Conservation (phyloP, 2,113 vertebrate genomes). For the Channa argus region DNA sequence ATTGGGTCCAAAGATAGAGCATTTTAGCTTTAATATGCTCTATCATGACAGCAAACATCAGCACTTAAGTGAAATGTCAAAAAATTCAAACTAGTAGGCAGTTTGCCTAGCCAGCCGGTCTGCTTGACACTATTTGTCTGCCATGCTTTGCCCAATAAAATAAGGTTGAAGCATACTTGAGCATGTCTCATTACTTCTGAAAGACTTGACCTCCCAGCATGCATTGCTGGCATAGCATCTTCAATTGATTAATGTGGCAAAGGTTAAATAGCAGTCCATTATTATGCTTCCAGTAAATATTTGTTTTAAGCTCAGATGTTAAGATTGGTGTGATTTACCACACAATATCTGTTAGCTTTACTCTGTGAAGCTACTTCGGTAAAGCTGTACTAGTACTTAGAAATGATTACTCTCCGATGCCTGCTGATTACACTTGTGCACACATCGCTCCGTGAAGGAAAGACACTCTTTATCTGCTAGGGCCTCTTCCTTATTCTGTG, state of each 20-base stretch:
- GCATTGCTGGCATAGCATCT: background rate
- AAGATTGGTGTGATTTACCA: background rate
- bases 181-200: background rate
- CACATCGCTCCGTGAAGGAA: background rate
- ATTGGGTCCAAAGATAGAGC: too few relatives aligned
- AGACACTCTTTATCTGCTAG: slow-evolving; percentile 4
- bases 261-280: background rate
- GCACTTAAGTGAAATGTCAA: background rate
- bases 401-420: background rate
- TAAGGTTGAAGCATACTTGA: background rate
- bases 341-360: background rate
- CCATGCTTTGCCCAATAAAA: background rate
- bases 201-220: background rate
- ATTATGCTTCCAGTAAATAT: background rate
- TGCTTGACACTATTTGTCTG: background rate
- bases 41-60: background rate
- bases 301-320: background rate
- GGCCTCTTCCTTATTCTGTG: slow-evolving; percentile 26
- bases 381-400: too few relatives aligned
- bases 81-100: background rate
- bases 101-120: background rate
- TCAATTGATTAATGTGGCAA: background rate
- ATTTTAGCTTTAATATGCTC: too few relatives aligned
- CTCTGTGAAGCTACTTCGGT: background rate
- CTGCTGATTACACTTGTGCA: background rate